Base-by-base conservation (phyloP, 2,888 invertebrate genomes). In the Tethea ocularis region DNA sequence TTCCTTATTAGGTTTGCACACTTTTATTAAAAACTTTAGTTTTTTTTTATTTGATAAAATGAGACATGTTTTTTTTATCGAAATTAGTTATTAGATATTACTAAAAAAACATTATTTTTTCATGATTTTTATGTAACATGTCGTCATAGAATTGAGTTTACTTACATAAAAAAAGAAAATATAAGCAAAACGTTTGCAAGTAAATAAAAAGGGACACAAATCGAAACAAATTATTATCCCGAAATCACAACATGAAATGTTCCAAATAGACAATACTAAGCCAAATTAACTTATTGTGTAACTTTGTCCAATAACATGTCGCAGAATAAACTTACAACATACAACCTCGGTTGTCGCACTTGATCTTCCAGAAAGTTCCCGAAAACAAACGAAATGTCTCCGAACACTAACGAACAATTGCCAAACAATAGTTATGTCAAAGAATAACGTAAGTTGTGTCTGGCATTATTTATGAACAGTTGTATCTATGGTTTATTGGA, bases 291-390 rank as follows among this genome's bases (percentile, higher is more conserved):
- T 46, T 46, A 46, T 17, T 10, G 17, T 41, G 41, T 46, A 46
- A 46, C 46, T 46, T 54, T 36, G 33, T 10, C 33, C 54, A 54
- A 54, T 54, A 54, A 54, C 54, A 54, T 36, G 54, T 29, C 20
- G 54, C 54, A 54, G 33, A 54, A 54, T 54, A 54, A 54, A 54
- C 20, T 54, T 54, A 22, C n/a, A n/a, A n/a, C n/a, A n/a, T 33
- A 24, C 54, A 54, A 5, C 36, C 54, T 54, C 13, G 22, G 33
- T 17, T 33, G 54, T 54, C 54, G 36, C 53, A 53, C 54, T 46
- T 46, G 46, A 46, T 46, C 46, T 46, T 46, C 46, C 10, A 46
- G 46, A 46, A 46, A 46, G 17, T 46, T 46, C 10, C 20, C 20
- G 46, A 46, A n/a, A 46, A 46, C 46, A 46, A 46, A 46, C 20